phyloP scores from a whole-genome alignment of 2,113 vertebrate species.

The Silurus asotus region DNA sequence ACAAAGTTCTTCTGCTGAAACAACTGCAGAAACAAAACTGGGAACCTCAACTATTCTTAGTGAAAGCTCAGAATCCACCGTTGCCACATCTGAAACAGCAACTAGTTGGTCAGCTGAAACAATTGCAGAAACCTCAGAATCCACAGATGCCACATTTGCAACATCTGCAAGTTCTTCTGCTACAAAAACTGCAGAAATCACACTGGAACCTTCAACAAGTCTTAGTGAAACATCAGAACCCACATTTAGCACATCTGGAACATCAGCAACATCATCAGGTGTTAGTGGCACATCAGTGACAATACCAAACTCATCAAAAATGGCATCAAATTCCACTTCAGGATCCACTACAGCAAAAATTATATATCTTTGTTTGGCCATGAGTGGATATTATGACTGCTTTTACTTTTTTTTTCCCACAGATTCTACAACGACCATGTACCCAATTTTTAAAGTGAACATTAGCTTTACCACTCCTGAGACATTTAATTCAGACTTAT shows the following conservation, averaged over 20 bases:
- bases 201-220: too few species aligned
- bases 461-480: constrained; percentile 12
- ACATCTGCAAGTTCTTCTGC: neutral
- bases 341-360: neutral
- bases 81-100: too few species aligned
- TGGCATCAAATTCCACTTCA: neutral
- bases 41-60: neutral
- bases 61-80: too few species aligned
- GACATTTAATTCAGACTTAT: neutral
- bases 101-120: too few species aligned
- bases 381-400: too few species aligned
- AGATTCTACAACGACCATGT: neutral
- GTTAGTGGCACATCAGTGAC: too few species aligned
- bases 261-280: too few species aligned
- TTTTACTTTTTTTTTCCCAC: neutral
- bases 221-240: too few species aligned
- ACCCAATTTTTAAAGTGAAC: neutral
- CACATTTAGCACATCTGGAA: too few species aligned
- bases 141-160: neutral
- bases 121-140: neutral
- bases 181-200: neutral
- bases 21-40: neutral
- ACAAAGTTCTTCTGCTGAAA: neutral
- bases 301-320: neutral
- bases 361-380: too few species aligned